Evolutionary conservation across 1,140 invertebrate species (phyloP).

Genomic region (Neelides sp.): DNA sequence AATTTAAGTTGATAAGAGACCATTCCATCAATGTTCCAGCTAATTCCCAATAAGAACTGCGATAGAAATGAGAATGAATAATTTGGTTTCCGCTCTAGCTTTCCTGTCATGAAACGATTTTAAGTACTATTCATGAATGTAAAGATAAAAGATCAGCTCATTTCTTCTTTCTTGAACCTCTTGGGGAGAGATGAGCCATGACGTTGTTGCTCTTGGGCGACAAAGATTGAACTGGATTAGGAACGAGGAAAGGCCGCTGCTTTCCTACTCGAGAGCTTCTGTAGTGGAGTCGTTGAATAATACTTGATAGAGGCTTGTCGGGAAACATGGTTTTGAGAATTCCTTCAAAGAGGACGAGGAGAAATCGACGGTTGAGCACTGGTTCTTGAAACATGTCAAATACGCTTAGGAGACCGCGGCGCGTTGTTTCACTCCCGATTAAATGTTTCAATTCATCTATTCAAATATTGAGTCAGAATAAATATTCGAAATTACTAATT

Average conservation of each 20-base stretch:
- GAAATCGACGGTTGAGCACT: constrained; percentile 67
- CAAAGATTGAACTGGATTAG: not conserved
- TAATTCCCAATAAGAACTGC: not conserved
- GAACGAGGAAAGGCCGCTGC: constrained; percentile 7
- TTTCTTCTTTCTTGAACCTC: constrained; percentile 5
- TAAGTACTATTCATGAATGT: too few relatives aligned
- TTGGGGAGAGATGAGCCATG: constrained; percentile 2
- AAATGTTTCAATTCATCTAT: too few relatives aligned
- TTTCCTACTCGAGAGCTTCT: constrained; percentile 5
- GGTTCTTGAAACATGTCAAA: constrained; percentile 53
- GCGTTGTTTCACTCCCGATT: too few relatives aligned
- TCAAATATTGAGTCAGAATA: too few relatives aligned
- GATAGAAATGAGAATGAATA: too few relatives aligned
- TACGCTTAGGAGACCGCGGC: too few relatives aligned
- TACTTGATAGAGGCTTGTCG: constrained; percentile 33
- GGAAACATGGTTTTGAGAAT: constrained; percentile 63
- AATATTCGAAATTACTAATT: too few relatives aligned
- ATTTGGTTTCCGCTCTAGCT: too few relatives aligned
- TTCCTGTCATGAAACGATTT: too few relatives aligned
- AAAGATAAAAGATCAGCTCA: too few relatives aligned
- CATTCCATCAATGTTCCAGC: not conserved
- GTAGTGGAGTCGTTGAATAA: constrained; percentile 27
- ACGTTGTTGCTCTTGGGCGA: not conserved
- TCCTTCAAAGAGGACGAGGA: constrained; percentile 77
- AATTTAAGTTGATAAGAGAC: not conserved